Percentiles rank a stretch among this genome's conserved stretches.
Evolutionary conservation across 2,888 invertebrate species (phyloP).

Genomic region (Abrostola triplasia): DNA sequence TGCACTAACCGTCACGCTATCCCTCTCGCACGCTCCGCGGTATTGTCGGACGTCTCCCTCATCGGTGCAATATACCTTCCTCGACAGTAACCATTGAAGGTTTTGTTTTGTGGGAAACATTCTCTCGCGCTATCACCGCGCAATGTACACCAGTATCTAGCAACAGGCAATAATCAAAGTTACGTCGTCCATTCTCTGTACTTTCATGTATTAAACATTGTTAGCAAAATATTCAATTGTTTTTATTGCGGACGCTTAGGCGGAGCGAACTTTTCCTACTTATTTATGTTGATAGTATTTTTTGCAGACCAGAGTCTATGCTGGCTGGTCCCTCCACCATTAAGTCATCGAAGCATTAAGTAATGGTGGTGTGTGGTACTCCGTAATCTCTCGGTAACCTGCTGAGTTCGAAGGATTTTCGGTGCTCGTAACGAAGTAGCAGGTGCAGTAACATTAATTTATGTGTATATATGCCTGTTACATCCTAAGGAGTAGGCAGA

Average conservation of each 20-base stretch:
- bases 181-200: constrained; percentile 62
- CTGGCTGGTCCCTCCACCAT: constrained; percentile 22
- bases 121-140: constrained; percentile 45
- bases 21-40: constrained; percentile 67
- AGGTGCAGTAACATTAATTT: no score
- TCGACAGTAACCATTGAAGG: constrained; percentile 72
- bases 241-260: constrained; percentile 55
- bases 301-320: constrained; percentile 37
- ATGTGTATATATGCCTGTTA: no score
- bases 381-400: constrained; percentile 1
- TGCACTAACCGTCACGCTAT: constrained; percentile 77
- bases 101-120: constrained; percentile 69
- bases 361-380: constrained; percentile 23
- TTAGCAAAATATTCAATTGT: constrained; percentile 58
- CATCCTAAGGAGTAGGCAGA: no score
- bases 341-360: constrained; percentile 39
- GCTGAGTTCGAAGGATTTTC: constrained; percentile 10
- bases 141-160: constrained; percentile 62
- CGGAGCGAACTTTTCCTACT: constrained; percentile 47
- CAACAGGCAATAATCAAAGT: constrained; percentile 55
- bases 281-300: constrained; percentile 39
- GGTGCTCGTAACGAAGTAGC: no score
- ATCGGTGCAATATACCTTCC: constrained; percentile 71
- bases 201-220: constrained; percentile 68
- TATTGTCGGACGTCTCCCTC: constrained; percentile 65